A percentile compares a stretch with the other conserved stretches of the same genome.
Evolutionary conservation across 2,113 vertebrate genomes (phyloP).

Genomic region (Pituophis catenifer): DNA sequence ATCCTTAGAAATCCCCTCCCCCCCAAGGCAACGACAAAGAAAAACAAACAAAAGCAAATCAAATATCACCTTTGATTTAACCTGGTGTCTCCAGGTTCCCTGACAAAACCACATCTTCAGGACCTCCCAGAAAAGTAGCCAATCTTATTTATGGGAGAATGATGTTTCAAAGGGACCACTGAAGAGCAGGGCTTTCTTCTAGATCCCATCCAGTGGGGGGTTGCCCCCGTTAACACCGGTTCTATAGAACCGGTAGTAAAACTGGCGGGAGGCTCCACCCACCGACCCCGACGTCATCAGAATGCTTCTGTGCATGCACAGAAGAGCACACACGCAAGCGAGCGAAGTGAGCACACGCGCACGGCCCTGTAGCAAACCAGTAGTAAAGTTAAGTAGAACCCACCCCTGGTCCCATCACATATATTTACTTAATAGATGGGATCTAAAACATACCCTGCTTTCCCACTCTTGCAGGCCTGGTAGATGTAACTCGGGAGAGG

Average conservation of each 20-base stretch:
- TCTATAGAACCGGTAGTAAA: too few relatives aligned
- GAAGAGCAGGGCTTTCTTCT: not conserved
- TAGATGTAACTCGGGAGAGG: not conserved
- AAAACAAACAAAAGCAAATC: not conserved
- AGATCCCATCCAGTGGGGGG: not conserved
- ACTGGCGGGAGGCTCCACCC: too few relatives aligned
- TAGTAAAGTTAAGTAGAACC: too few relatives aligned
- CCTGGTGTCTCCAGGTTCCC: not conserved
- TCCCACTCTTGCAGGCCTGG: not conserved
- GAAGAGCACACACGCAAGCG: too few relatives aligned
- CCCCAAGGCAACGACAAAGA: not conserved
- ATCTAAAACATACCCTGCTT: not conserved
- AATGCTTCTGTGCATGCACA: too few relatives aligned
- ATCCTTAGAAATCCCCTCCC: not conserved
- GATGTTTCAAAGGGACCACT: not conserved
- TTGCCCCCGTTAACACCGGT: too few relatives aligned
- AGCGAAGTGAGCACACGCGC: too few relatives aligned
- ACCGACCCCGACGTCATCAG: too few relatives aligned
- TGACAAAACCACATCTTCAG: not conserved
- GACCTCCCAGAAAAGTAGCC: not conserved
- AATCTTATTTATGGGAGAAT: not conserved
- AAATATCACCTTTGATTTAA: not conserved
- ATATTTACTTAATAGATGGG: not conserved
- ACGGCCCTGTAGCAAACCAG: too few relatives aligned
- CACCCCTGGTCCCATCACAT: not conserved